These are phyloP conservation scores for Oncorhynchus masou DNA, from an alignment of 2,113 vertebrate genomes.

Conservation along the genomic window DNA sequence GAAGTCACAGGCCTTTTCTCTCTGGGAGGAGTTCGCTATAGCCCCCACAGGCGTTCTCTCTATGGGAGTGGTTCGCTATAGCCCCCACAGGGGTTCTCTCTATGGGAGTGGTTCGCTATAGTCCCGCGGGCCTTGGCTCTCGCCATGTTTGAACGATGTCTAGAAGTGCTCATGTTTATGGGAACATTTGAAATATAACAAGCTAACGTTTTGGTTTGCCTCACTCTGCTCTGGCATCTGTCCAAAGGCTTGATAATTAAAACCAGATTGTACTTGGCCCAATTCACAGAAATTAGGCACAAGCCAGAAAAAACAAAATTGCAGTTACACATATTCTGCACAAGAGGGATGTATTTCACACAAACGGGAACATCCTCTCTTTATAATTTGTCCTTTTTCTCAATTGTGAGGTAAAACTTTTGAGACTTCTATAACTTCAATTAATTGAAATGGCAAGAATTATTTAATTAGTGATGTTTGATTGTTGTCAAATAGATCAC, in stretches of 20 bases:
- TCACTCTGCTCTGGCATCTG: constrained; percentile 57
- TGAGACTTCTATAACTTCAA: no score
- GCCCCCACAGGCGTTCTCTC: neutral
- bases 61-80: neutral
- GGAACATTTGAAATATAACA: constrained; percentile 61
- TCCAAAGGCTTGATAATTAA: constrained; percentile 72
- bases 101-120: neutral
- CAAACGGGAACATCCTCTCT: constrained; percentile 17
- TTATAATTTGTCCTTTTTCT: no score
- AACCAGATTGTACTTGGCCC: constrained; percentile 72
- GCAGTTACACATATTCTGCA: constrained; percentile 70
- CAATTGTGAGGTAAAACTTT: no score
- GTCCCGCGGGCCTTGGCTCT: neutral
- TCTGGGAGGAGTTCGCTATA: neutral
- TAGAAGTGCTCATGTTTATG: constrained; percentile 53
- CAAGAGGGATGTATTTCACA: constrained; percentile 64
- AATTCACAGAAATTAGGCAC: constrained; percentile 21
- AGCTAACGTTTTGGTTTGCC: constrained; percentile 41
- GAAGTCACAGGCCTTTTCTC: neutral
- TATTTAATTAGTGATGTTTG: neutral
- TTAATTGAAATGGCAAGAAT: no score
- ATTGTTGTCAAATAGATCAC: neutral
- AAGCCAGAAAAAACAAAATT: constrained; percentile 68
- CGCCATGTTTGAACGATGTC: constrained; percentile 8
- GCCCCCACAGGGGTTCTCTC: neutral